These are phyloP conservation scores for Euplexia lucipara DNA, from an alignment of 2,888 invertebrate genomes.

Conservation along the genomic window DNA sequence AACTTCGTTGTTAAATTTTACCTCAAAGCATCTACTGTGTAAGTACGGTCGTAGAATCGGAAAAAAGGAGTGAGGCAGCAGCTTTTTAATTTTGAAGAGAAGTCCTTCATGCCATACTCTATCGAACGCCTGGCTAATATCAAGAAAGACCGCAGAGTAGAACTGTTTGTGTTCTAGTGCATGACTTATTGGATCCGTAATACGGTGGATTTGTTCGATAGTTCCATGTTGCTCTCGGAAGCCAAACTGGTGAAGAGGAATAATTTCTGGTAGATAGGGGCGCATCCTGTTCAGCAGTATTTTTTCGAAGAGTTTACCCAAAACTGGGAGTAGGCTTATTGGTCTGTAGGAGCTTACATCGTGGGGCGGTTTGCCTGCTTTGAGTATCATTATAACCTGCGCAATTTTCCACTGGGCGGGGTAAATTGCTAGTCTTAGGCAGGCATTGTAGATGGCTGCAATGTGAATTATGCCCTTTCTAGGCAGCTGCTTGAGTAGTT, in stretches of 20 bases:
- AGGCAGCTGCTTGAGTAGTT: slow-evolving; percentile 1
- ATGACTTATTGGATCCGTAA: no score
- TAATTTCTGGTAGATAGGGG: no score
- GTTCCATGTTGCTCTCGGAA: neutral
- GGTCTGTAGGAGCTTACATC: no score
- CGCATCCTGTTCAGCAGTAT: no score
- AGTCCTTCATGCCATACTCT: slow-evolving; percentile 3
- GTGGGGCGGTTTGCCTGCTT: no score
- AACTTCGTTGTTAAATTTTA: neutral
- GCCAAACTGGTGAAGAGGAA: no score
- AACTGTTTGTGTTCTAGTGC: no score
- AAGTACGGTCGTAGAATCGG: neutral
- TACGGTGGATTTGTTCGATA: no score
- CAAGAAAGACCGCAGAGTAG: no score
- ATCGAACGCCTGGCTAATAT: slow-evolving; percentile 2
- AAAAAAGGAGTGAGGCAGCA: neutral
- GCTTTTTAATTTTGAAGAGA: neutral
- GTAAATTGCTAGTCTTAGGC: neutral
- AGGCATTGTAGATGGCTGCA: neutral
- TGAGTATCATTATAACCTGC: no score
- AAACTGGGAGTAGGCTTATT: no score
- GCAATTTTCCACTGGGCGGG: neutral
- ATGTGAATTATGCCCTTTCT: neutral
- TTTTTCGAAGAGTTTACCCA: no score
- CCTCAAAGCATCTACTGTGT: neutral